These are phyloP conservation scores for Botia almorhae DNA, from an alignment of 2,797 vertebrate genomes.

Conservation along the genomic window DNA sequence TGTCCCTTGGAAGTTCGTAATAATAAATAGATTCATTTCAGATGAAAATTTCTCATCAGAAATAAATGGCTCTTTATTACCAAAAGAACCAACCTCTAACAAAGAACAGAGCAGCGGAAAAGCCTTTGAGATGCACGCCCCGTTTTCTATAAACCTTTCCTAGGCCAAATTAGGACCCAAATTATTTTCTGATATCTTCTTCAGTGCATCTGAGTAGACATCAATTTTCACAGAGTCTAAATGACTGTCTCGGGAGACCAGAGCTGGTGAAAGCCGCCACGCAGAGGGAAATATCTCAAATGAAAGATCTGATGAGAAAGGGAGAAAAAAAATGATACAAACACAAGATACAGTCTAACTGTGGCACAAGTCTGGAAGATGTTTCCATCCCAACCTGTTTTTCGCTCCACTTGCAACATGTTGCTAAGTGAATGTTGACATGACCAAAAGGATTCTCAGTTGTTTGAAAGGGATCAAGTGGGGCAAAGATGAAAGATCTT, in stretches of 20 bases:
- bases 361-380: background rate
- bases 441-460: background rate
- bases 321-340: slow-evolving; percentile 6
- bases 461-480: background rate
- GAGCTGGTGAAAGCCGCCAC: background rate
- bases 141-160: background rate
- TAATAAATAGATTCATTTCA: slow-evolving; percentile 22
- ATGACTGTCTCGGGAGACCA: background rate
- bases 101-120: background rate
- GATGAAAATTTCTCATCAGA: slow-evolving; percentile 28
- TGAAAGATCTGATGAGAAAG: slow-evolving; percentile 10
- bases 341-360: slow-evolving; percentile 1
- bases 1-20: background rate
- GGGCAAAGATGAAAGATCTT: background rate
- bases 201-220: slow-evolving; percentile 59
- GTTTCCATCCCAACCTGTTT: background rate
- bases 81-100: slow-evolving; percentile 24
- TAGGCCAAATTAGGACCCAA: slow-evolving; percentile 55
- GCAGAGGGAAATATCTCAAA: background rate
- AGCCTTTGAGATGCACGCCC: slow-evolving; percentile 10
- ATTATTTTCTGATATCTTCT: slow-evolving; percentile 60
- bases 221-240: slow-evolving; percentile 37
- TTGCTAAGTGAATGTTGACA: background rate
- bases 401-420: slow-evolving; percentile 5
- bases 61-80: slow-evolving; percentile 18